Percentiles rank a stretch among this genome's conserved stretches.
phyloP scores from a whole-genome alignment of 2,888 invertebrate species.

The Tenthredo mesomela region DNA sequence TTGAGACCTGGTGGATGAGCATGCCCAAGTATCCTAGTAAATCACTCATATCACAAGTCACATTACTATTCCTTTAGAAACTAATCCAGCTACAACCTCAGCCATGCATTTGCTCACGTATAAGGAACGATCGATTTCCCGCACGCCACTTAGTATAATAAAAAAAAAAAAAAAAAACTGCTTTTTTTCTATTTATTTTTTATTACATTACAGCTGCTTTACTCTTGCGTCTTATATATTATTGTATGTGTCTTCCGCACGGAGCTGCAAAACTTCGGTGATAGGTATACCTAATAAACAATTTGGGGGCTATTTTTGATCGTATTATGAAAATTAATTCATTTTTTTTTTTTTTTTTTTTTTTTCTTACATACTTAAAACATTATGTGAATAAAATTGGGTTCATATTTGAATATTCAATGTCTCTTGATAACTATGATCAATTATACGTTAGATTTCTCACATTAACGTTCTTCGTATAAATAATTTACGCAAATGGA shows the following conservation, averaged over 20 bases:
- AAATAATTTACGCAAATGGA: background rate
- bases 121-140: background rate
- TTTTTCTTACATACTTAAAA: background rate
- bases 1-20: constrained; percentile 38
- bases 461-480: background rate
- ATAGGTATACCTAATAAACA: background rate
- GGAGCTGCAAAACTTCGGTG: background rate
- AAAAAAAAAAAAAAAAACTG: background rate
- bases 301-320: background rate
- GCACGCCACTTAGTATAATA: background rate
- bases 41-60: constrained; percentile 20
- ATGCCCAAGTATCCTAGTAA: constrained; percentile 12
- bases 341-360: background rate
- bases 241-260: background rate
- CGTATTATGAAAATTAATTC: background rate
- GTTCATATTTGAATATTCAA: background rate
- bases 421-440: background rate
- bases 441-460: background rate
- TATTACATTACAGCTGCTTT: background rate
- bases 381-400: background rate
- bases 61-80: constrained; percentile 8
- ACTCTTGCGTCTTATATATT: background rate
- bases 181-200: background rate
- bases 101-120: background rate
- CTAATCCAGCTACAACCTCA: constrained; percentile 5